These are phyloP conservation scores for Cassiopea andromeda DNA, from an alignment of 30 jellyfish, hydroid and myxozoan species.

Conservation along the genomic window DNA sequence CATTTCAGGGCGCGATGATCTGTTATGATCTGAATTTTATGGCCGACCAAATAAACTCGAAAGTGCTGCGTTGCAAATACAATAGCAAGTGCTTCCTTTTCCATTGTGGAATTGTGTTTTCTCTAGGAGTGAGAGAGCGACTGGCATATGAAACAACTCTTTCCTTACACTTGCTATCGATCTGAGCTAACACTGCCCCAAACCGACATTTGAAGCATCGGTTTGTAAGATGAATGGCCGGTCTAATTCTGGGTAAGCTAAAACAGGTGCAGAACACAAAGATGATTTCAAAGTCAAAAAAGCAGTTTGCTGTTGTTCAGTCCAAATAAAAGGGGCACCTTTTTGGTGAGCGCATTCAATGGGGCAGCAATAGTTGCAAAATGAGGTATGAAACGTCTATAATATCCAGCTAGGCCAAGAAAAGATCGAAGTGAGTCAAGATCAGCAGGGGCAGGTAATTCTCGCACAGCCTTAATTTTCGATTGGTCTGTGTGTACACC, in stretches of 20 bases:
- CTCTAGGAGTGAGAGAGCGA: constrained; percentile 21
- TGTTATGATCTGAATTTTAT: constrained; percentile 5
- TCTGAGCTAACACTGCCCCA: constrained; percentile 44
- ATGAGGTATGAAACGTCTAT: constrained; percentile 46
- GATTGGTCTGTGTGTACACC: constrained; percentile 51
- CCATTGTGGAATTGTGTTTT: constrained; percentile 43
- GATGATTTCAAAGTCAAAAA: neutral
- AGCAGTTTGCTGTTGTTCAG: constrained; percentile 20
- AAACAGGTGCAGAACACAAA: constrained; percentile 55
- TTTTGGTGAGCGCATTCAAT: constrained; percentile 28
- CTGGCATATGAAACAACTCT: constrained; percentile 49
- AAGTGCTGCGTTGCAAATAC: constrained; percentile 43
- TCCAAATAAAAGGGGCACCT: constrained; percentile 26
- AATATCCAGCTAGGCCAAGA: constrained; percentile 34
- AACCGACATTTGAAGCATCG: constrained; percentile 49
- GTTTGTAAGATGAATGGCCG: constrained; percentile 45
- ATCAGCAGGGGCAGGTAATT: constrained; percentile 6
- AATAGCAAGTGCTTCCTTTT: constrained; percentile 56
- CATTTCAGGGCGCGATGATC: constrained; percentile 29
- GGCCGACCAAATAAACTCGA: constrained; percentile 38
- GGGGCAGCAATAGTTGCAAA: constrained; percentile 64
- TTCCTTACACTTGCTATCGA: constrained; percentile 36
- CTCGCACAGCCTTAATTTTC: constrained; percentile 34
- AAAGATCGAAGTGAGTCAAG: constrained; percentile 19
- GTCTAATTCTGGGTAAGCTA: constrained; percentile 42